phyloP scores from a whole-genome alignment of 2,113 vertebrate species.

The Amblyornis subalaris region DNA sequence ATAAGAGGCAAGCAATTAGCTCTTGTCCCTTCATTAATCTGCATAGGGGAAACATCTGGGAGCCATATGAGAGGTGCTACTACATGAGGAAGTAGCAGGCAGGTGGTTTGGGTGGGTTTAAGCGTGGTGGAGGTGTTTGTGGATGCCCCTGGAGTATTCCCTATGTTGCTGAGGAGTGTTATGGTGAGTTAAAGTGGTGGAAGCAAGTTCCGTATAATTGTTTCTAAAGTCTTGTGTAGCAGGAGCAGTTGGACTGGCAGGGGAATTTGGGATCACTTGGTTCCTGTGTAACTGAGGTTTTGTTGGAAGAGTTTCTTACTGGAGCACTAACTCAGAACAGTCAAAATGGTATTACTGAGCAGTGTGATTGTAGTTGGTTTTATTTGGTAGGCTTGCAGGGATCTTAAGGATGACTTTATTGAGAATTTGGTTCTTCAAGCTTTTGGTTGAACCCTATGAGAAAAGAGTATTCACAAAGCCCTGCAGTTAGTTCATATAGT shows the following conservation, averaged over 20 bases:
- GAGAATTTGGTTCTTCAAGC: neutral
- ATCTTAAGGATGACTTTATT: neutral
- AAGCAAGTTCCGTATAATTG: fast-evolving
- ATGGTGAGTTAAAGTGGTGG: neutral
- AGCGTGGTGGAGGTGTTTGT: fast-evolving
- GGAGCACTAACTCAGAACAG: neutral
- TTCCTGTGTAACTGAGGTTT: neutral
- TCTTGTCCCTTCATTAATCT: neutral
- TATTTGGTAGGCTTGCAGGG: neutral
- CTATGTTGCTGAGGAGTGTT: fast-evolving
- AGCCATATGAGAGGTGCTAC: neutral
- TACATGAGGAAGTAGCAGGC: fast-evolving
- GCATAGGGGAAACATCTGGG: neutral
- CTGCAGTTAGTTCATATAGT: neutral
- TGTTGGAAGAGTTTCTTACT: neutral
- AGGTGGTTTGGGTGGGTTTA: neutral
- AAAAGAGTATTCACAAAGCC: neutral
- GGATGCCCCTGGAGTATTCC: fast-evolving
- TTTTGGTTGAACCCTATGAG: neutral
- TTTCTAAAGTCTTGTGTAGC: neutral
- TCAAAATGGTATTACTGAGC: neutral
- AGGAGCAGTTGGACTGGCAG: fast-evolving
- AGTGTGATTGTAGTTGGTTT: neutral
- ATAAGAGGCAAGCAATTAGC: neutral
- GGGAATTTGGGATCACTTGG: neutral